Evolutionary conservation across 1,140 invertebrate genomes (phyloP), one percentile per base, ranked within the genome.

Genomic region (Cephus cinctus): DNA sequence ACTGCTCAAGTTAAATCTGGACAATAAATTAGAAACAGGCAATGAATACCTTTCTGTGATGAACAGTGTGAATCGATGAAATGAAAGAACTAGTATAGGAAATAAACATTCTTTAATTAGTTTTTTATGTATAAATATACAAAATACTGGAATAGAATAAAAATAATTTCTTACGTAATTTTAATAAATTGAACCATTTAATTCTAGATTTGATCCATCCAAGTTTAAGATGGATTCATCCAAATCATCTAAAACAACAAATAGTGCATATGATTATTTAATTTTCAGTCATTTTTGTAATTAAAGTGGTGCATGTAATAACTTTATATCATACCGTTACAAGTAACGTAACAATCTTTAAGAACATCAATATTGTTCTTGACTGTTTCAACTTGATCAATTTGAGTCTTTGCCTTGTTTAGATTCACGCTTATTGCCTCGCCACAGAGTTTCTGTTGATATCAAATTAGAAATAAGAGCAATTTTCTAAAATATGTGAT

Each of bases 1-100:
- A 8, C 57, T 73, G 39, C 50, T 75, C 6, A 73, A 71, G 52
- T 54, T 69, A 35, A 63, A 67, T 47, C 47, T 72, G 3, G 62
- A 73, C 14, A 59, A 70, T 49, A 61, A 67, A 23, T 32, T 70
- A 16, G 56, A 62, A 14, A 25, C 45, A 31, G 41, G 43, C 5
- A 52, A 60, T 14, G 44, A 57, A 38, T 47, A 43, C 23, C 20
- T 48, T 18, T 20, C 35, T 36, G 40, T 27, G 15, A 39, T 56
- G 22, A 20, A 48, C 43, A 45, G 3, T 25, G 16, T 53, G 43
- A 31, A 50, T 11, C 43, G 38, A 35, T 46, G 49, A 54, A 39
- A 51, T 21, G 36, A 49, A 22, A 41, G 34, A 11, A 50, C 32
- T 36, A 35, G 15, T 40, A 16, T 19, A 34, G 12, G 12, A 43